Base-by-base conservation (phyloP, 2,113 vertebrate species). In the Protomyctophum bolini region DNA sequence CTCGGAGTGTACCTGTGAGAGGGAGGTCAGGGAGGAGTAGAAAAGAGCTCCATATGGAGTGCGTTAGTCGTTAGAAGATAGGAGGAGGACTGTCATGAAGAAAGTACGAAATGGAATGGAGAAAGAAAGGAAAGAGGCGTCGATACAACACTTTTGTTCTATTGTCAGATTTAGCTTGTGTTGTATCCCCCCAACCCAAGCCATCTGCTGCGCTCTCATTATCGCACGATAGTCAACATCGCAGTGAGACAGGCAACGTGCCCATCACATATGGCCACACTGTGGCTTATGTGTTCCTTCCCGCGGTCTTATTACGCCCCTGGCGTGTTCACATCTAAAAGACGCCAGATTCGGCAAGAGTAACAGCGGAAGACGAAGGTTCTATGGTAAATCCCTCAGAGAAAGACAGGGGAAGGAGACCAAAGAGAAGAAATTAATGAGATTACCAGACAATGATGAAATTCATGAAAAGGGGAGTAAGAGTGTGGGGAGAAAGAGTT, bases 391-490 rank as follows among this genome's bases (percentile, higher is more conserved):
- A 86, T 88, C 77, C 82, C 55, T 79, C 15, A 33, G 74, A 76
- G 71, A 12, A 47, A 11, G 8, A 57, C n/a, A 21, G 8, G 55
- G 1, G 7, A 15, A 8, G 7, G 73, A 51, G 66, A 57, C 11
- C 9, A 48, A 8, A 2, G 49, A 11, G 50, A 41, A 41, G 14
- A 67, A 33, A 10, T 62, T 12, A 58, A 63, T 46, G 72, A 79
- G 74, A 86, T 87, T 80, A 83, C 70, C 62, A 85, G 70, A 85
- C 77, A 83, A 85, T 86, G 63, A 89, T 86, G 86, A 87, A 90
- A 89, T 86, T 86, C 61, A 89, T 86, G 86, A 87, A 90, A 89
- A 87, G 66, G 33, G 0, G 33, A 68, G 88, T 70, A 86, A 86
- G 72, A 67, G 59, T 2, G 64, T 76, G 65, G 72, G 50, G 80